A percentile compares a stretch with the other conserved stretches of the same genome.
Evolutionary conservation across 2,797 vertebrate species (phyloP).

Genomic region (Eidolon dupreanum): DNA sequence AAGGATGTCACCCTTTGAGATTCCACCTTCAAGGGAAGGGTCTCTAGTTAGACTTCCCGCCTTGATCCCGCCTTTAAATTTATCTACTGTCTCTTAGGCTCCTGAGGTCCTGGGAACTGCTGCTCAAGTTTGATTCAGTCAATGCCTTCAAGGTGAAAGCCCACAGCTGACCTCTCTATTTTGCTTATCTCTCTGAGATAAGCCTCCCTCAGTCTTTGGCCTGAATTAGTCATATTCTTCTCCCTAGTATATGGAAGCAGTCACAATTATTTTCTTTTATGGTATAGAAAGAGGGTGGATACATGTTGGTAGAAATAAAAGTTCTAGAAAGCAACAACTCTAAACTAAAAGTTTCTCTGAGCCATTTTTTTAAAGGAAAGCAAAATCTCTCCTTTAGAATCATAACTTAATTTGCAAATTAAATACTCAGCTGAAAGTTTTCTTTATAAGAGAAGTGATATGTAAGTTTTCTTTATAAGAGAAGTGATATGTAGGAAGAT

Average conservation of each 20-base stretch:
- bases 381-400: not conserved
- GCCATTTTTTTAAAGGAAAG: constrained; percentile 42
- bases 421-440: not conserved
- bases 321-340: not conserved
- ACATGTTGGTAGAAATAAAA: not conserved
- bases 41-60: not conserved
- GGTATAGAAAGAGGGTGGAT: not conserved
- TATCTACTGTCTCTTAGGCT: not conserved
- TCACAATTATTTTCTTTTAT: not conserved
- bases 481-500: not conserved
- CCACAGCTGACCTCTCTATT: not conserved
- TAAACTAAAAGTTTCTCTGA: not conserved
- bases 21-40: not conserved
- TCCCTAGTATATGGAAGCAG: not conserved
- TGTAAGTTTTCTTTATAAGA: not conserved
- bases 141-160: not conserved
- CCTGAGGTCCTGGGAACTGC: not conserved
- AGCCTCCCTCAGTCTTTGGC: not conserved
- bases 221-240: not conserved
- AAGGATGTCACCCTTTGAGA: not conserved
- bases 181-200: not conserved
- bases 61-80: not conserved
- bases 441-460: not conserved
- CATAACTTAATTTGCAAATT: not conserved
- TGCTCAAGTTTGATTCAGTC: not conserved